Conservation (phyloP, 2,797 vertebrate genomes). For the Acanthurus tractus region DNA sequence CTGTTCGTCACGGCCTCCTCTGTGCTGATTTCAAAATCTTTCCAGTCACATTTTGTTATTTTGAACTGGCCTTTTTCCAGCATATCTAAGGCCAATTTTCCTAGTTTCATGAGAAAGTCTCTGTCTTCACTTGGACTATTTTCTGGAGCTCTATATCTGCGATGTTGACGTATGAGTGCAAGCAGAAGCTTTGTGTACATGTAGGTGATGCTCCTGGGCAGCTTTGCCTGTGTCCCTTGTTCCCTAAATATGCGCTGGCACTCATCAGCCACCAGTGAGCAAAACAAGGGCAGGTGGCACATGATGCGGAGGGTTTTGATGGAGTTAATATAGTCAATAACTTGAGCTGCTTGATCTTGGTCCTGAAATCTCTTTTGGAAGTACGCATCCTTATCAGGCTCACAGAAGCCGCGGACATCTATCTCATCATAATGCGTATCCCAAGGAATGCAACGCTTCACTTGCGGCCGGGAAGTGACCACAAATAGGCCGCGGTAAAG, state of each 20-base stretch:
- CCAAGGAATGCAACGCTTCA: constrained; percentile 60
- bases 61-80: constrained; percentile 69
- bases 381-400: constrained; percentile 76
- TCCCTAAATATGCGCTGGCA: constrained; percentile 57
- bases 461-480: constrained; percentile 69
- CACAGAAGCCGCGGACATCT: constrained; percentile 81
- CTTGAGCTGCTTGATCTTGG: constrained; percentile 63
- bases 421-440: constrained; percentile 61
- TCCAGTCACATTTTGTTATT: constrained; percentile 59
- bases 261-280: constrained; percentile 66
- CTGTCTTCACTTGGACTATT: constrained; percentile 24
- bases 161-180: constrained; percentile 44
- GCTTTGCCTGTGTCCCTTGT: constrained; percentile 21
- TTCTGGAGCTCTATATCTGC: constrained; percentile 30
- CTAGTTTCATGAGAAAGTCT: constrained; percentile 78
- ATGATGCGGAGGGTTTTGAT: constrained; percentile 81
- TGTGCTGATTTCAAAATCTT: background rate
- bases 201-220: constrained; percentile 76
- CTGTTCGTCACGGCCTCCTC: constrained; percentile 62
- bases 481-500: constrained; percentile 51
- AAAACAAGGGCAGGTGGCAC: constrained; percentile 86
- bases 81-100: constrained; percentile 76
- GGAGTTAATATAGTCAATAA: constrained; percentile 73
- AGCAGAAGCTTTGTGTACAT: constrained; percentile 82
- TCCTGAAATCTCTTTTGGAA: constrained; percentile 79